These are phyloP conservation scores for Hipposideros armiger DNA, from an alignment of 2,113 vertebrate genomes.

Conservation along the genomic window DNA sequence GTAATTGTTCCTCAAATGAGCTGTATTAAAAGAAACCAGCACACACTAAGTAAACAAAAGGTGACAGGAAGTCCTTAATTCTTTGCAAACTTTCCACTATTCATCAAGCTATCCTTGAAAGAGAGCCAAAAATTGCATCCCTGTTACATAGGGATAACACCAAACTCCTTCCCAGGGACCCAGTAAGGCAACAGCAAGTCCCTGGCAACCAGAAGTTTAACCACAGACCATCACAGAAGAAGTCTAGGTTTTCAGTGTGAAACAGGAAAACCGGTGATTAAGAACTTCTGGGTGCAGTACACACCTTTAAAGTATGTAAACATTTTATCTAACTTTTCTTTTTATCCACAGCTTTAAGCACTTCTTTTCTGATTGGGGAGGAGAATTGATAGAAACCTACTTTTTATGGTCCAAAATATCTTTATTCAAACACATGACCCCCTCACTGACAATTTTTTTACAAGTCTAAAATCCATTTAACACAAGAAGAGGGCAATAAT, in stretches of 20 bases:
- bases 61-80: constrained; percentile 17
- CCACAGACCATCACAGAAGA: not conserved
- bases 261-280: not conserved
- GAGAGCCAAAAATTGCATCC: not conserved
- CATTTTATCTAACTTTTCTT: constrained; percentile 28
- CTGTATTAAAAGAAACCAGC: not conserved
- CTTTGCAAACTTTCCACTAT: not conserved
- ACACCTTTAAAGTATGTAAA: not conserved
- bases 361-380: not conserved
- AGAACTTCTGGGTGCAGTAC: not conserved
- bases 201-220: not conserved
- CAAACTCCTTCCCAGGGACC: not conserved
- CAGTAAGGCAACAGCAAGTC: not conserved
- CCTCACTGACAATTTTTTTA: not conserved
- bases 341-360: not conserved
- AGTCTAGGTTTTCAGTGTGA: not conserved
- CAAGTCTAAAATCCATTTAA: not conserved
- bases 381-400: not conserved
- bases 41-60: constrained; percentile 4
- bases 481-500: not conserved
- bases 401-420: not conserved
- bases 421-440: not conserved
- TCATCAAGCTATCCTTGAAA: not conserved
- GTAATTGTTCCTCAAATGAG: constrained; percentile 33
- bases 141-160: not conserved